A percentile compares a stretch with the other conserved stretches of the same genome.
phyloP scores from a whole-genome alignment of 2,888 invertebrate species.

The Leptinotarsa rubiginosa region DNA sequence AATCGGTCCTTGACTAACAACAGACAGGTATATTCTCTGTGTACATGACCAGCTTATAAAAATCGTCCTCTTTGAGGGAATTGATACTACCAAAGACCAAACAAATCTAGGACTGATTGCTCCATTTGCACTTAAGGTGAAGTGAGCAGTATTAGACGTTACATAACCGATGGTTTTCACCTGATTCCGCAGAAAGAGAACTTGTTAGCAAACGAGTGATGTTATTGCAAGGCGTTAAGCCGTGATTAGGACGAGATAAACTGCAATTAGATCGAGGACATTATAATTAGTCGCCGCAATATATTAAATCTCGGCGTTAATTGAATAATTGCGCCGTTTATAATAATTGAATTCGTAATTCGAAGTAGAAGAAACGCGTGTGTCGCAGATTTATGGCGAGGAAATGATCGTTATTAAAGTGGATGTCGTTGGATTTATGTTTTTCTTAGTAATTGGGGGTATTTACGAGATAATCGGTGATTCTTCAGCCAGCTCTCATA shows the following conservation, averaged over 20 bases:
- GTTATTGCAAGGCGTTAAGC: conserved; percentile 31
- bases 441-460: not conserved
- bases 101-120: not conserved
- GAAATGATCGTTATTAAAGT: conserved; percentile 35
- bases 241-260: conserved; percentile 42
- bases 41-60: not conserved
- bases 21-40: too few species aligned
- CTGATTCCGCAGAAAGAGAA: conserved; percentile 23
- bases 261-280: conserved; percentile 48
- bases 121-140: not conserved
- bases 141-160: not conserved
- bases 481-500: too few species aligned
- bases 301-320: conserved; percentile 43
- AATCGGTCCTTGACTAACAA: too few species aligned
- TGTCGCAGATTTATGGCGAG: conserved; percentile 39
- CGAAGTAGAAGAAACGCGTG: conserved; percentile 34
- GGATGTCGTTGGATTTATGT: conserved; percentile 1
- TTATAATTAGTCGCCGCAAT: conserved; percentile 42
- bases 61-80: not conserved
- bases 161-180: conserved; percentile 8
- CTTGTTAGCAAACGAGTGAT: conserved; percentile 26
- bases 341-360: conserved; percentile 43
- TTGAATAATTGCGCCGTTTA: conserved; percentile 45
- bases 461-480: not conserved
- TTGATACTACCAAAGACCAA: too few species aligned